Evolutionary conservation across 2,888 invertebrate species (phyloP).

Genomic region (Sesamia inferens): DNA sequence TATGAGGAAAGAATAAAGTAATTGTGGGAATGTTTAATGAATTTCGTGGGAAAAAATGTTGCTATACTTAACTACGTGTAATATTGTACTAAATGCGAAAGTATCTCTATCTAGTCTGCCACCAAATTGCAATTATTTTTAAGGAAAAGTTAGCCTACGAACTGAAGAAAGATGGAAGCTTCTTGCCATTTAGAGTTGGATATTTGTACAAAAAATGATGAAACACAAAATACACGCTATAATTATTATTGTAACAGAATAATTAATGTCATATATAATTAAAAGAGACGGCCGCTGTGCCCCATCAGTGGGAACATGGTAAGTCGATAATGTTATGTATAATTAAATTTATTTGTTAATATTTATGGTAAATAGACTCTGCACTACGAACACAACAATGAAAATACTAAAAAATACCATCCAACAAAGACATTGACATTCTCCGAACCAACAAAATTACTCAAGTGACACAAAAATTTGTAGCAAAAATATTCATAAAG

Average conservation of each 20-base stretch:
- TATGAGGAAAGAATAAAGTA: background rate
- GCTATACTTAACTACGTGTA: background rate
- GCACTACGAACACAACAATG: background rate
- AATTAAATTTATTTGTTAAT: no score
- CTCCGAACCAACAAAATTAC: background rate
- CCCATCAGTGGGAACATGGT: no score
- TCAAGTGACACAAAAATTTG: slow-evolving; percentile 14
- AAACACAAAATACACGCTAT: no score
- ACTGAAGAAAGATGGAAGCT: background rate
- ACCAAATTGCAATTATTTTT: background rate
- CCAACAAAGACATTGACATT: slow-evolving; percentile 2
- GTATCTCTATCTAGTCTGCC: no score
- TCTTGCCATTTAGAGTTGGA: background rate
- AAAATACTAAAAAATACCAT: background rate
- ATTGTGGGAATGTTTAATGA: background rate
- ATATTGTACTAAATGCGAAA: background rate
- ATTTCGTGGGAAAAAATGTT: background rate
- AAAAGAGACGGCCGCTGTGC: no score
- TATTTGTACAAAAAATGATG: background rate
- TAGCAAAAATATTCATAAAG: slow-evolving; percentile 29
- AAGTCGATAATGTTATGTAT: no score
- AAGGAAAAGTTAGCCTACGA: background rate
- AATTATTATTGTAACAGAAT: no score
- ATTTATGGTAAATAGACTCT: background rate
- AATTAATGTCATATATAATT: no score